phyloP scores from a whole-genome alignment of 2,113 vertebrate genomes.

The Heptranchias perlo region DNA sequence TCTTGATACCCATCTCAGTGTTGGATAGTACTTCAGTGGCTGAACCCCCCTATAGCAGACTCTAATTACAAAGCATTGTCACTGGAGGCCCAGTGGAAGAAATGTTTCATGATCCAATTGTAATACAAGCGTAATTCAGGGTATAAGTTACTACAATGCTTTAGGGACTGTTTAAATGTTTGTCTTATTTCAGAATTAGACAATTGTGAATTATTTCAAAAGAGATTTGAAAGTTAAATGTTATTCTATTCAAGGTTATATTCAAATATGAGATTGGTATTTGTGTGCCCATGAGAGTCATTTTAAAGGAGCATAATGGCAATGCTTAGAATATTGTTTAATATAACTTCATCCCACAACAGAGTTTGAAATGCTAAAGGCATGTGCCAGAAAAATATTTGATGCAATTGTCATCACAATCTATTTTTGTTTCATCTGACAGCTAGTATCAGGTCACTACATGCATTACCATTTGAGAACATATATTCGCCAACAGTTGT shows the following conservation, averaged over 20 bases:
- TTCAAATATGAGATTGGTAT: neutral
- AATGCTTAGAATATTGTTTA: constrained; percentile 1
- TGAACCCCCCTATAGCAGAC: neutral
- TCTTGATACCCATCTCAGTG: neutral
- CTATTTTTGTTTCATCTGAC: constrained; percentile 63
- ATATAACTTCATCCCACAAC: constrained; percentile 19
- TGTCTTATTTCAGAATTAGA: neutral
- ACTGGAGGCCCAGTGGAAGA: neutral
- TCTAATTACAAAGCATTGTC: neutral
- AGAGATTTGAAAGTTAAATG: neutral
- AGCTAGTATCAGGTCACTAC: constrained; percentile 48
- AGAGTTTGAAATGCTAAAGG: neutral
- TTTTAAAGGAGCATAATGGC: neutral
- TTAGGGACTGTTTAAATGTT: neutral
- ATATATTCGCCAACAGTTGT: neutral
- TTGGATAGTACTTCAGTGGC: neutral
- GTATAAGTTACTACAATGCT: neutral
- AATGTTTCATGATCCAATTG: neutral
- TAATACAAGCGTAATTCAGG: neutral
- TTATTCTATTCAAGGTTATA: neutral
- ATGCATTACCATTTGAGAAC: constrained; percentile 41
- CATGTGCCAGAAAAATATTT: constrained; percentile 43
- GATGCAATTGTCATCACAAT: constrained; percentile 53
- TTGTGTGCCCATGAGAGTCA: neutral
- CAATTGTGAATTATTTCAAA: neutral